Percentiles rank a stretch among this genome's conserved stretches.
Conservation (phyloP, 2,113 vertebrate species). For the Gymnocephalus cernua region DNA sequence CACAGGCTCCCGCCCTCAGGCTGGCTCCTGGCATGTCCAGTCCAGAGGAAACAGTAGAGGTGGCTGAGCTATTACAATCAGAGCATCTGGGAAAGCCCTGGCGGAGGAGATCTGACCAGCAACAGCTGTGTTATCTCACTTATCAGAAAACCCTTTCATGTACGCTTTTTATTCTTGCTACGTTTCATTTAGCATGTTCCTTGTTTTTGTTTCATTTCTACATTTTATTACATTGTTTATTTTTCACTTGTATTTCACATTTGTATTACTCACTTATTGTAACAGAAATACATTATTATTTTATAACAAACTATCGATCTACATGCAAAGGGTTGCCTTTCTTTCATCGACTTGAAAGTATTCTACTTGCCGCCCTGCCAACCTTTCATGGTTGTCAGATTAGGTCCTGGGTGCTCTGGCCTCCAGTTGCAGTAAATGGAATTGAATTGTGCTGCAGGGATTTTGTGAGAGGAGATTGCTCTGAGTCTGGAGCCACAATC, state of each 20-base stretch:
- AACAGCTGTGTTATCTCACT: background rate
- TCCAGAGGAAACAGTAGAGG: conserved; percentile 23
- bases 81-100: background rate
- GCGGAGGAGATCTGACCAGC: background rate
- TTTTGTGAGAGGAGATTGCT: conserved; percentile 70
- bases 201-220: background rate
- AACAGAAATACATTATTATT: background rate
- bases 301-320: background rate
- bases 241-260: background rate
- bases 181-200: background rate
- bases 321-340: conserved; percentile 20
- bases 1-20: conserved; percentile 15
- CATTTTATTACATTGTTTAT: background rate
- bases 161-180: background rate
- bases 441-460: conserved; percentile 78
- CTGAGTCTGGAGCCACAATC: conserved; percentile 44
- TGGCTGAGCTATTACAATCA: conserved; percentile 7
- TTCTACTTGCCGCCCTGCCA: conserved; percentile 40
- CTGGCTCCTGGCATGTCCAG: conserved; percentile 30
- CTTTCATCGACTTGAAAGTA: conserved; percentile 38
- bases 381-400: conserved; percentile 71
- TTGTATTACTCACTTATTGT: background rate
- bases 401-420: conserved; percentile 53
- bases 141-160: background rate
- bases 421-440: conserved; percentile 66